Evolutionary conservation across 2,888 invertebrate species (phyloP).

Genomic region (Oscheius sp.): DNA sequence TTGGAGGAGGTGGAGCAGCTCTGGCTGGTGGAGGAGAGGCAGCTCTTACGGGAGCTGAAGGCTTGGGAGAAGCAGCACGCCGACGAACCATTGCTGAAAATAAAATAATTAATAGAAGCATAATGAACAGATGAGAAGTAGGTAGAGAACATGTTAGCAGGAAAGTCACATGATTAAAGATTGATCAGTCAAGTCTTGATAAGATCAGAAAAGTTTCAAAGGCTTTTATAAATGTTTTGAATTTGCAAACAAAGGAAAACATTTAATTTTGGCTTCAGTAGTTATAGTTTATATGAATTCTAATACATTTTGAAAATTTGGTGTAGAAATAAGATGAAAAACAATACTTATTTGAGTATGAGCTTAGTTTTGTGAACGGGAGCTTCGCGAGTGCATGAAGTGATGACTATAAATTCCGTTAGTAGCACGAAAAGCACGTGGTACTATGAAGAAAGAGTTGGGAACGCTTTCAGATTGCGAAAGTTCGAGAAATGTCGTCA

Average conservation of each 20-base stretch:
- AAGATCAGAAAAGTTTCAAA: too few species aligned
- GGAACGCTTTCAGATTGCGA: not conserved
- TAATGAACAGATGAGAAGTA: not conserved
- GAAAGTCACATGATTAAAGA: not conserved
- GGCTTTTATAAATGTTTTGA: too few species aligned
- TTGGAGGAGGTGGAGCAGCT: slow-evolving; percentile 37
- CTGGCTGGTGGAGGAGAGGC: slow-evolving; percentile 38
- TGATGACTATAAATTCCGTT: not conserved
- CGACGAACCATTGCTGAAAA: slow-evolving; percentile 61
- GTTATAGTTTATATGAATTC: not conserved
- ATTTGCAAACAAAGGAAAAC: too few species aligned
- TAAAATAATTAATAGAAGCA: not conserved
- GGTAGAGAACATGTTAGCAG: not conserved
- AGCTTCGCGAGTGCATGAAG: not conserved
- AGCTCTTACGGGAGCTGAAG: slow-evolving; percentile 61
- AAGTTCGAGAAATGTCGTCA: slow-evolving; percentile 22
- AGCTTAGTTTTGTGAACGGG: not conserved
- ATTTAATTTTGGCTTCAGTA: too few species aligned
- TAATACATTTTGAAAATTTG: not conserved
- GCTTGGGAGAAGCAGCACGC: slow-evolving; percentile 60
- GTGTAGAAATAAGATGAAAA: not conserved
- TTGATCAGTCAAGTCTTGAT: too few species aligned
- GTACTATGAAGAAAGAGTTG: not conserved
- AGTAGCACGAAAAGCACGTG: not conserved
- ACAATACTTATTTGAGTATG: not conserved